Conservation (phyloP, 1,140 invertebrate genomes). For the Popillia japonica region DNA sequence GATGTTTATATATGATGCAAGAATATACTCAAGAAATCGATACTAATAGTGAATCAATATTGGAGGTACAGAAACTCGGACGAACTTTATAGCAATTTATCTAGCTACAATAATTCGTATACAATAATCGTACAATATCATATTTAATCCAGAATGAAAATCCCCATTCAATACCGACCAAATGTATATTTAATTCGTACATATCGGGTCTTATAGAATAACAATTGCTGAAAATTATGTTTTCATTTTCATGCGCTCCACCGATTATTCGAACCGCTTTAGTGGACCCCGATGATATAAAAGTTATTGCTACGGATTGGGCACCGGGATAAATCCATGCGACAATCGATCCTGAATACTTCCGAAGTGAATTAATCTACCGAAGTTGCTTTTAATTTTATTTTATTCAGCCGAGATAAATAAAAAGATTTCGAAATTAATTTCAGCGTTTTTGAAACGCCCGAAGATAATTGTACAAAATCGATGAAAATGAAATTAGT, state of each 20-base stretch:
- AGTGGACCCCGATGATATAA: background rate
- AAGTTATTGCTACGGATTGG: background rate
- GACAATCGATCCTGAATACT: background rate
- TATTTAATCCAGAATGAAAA: slow-evolving; percentile 5
- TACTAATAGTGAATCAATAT: too few relatives aligned
- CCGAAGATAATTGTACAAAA: background rate
- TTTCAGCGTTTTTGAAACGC: background rate
- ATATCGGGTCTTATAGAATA: background rate
- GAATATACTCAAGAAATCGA: too few relatives aligned
- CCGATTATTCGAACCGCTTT: background rate
- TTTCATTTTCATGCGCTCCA: background rate
- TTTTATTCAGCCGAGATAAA: background rate
- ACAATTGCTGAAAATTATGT: slow-evolving; percentile 13
- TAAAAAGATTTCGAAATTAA: background rate
- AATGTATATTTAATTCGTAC: slow-evolving; percentile 16
- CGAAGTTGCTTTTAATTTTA: background rate
- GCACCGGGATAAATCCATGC: background rate
- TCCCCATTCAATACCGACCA: background rate
- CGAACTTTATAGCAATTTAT: too few relatives aligned
- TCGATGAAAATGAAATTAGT: background rate
- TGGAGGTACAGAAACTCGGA: too few relatives aligned
- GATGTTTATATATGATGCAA: too few relatives aligned
- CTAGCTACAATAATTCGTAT: background rate
- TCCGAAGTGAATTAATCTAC: background rate
- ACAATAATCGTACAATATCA: background rate